These are phyloP conservation scores for Sebastiscus albofasciatus DNA, from an alignment of 2,797 vertebrate genomes.

Conservation along the genomic window DNA sequence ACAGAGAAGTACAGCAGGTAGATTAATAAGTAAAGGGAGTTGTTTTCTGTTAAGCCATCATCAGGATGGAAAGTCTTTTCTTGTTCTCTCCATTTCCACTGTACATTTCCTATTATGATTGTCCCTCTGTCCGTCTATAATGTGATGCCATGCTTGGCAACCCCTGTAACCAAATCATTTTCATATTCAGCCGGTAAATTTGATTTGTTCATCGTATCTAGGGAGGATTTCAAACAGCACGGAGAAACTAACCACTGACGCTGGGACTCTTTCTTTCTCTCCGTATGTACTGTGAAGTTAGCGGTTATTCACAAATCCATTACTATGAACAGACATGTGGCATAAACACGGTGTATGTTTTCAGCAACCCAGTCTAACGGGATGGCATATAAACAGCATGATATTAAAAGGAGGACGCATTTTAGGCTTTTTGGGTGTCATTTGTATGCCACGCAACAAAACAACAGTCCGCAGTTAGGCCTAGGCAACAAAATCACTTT, in stretches of 20 bases:
- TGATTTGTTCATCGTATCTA: conserved; percentile 35
- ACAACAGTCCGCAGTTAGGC: too few species aligned
- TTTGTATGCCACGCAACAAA: too few species aligned
- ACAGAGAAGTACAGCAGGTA: neutral
- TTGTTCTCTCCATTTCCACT: conserved; percentile 20
- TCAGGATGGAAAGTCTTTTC: conserved; percentile 5
- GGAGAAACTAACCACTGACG: neutral
- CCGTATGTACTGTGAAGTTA: neutral
- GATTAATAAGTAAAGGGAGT: neutral
- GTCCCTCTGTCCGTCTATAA: conserved; percentile 15
- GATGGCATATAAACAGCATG: fast-evolving
- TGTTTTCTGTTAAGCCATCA: conserved; percentile 1
- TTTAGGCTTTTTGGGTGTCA: too few species aligned
- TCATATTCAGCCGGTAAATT: conserved; percentile 52
- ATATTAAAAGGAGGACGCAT: too few species aligned
- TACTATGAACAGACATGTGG: neutral
- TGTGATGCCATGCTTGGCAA: conserved; percentile 22
- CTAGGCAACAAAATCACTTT: too few species aligned
- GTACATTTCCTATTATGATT: conserved; percentile 32
- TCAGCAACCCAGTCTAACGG: too few species aligned
- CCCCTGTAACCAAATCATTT: conserved; percentile 55
- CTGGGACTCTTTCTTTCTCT: neutral
- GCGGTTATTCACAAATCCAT: neutral
- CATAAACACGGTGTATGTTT: neutral
- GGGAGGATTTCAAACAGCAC: conserved; percentile 23